Conservation (phyloP, 2,888 invertebrate genomes). For the Germaria angustata region DNA sequence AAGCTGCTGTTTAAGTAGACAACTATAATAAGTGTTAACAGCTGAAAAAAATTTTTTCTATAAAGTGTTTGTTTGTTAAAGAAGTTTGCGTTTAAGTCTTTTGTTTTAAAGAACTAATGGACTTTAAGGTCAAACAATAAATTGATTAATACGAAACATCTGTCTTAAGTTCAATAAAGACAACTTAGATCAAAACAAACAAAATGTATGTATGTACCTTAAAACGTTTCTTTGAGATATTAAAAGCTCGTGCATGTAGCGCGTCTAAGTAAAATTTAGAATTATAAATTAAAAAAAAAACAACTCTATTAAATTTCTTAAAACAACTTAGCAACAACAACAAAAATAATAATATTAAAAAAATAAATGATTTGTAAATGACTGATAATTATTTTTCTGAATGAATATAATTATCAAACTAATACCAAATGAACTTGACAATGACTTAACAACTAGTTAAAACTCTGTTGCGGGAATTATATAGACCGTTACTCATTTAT, state of each 20-base stretch:
- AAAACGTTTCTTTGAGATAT: too few species aligned
- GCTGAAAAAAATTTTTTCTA: not conserved
- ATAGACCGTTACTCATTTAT: not conserved
- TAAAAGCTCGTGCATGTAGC: too few species aligned
- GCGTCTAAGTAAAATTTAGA: too few species aligned
- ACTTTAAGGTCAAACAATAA: not conserved
- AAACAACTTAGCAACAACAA: too few species aligned
- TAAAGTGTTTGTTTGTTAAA: not conserved
- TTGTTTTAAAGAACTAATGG: not conserved
- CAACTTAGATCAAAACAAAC: not conserved
- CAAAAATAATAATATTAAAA: too few species aligned
- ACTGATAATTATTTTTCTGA: too few species aligned
- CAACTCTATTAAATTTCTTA: too few species aligned
- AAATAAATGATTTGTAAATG: too few species aligned
- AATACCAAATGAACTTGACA: slow-evolving; percentile 37
- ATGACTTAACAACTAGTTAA: not conserved
- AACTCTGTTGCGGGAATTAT: not conserved
- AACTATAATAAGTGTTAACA: not conserved
- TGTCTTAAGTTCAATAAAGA: not conserved
- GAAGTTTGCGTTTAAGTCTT: slow-evolving; percentile 22
- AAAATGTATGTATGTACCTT: too few species aligned
- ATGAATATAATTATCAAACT: too few species aligned
- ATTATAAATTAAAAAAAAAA: too few species aligned
- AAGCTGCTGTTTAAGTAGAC: slow-evolving; percentile 17
- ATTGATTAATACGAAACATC: not conserved